A percentile compares a stretch with the other conserved stretches of the same genome.
Conservation (phyloP, 1,140 invertebrate genomes). For the Calephelis virginiensis region DNA sequence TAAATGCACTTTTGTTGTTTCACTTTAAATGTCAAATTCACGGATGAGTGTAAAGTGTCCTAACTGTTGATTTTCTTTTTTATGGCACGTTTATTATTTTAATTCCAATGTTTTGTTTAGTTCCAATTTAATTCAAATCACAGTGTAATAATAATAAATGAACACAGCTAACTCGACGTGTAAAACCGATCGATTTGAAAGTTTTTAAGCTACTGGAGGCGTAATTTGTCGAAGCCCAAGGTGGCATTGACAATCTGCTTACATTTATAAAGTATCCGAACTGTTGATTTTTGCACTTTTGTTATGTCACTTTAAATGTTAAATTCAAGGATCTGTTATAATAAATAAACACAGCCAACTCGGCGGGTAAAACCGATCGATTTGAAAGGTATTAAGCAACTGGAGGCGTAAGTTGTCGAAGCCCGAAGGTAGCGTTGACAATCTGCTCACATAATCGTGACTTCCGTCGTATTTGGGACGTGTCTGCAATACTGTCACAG, state of each 20-base stretch:
- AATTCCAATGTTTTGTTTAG: no score
- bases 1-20: no score
- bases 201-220: slow-evolving; percentile 48
- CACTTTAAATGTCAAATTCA: no score
- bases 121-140: no score
- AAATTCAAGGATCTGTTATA: no score
- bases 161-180: background rate
- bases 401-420: slow-evolving; percentile 37
- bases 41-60: no score
- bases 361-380: slow-evolving; percentile 41
- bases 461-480: slow-evolving; percentile 64
- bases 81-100: no score
- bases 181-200: slow-evolving; percentile 46
- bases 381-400: slow-evolving; percentile 45
- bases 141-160: background rate
- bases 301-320: no score
- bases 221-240: slow-evolving; percentile 29
- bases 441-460: slow-evolving; percentile 57
- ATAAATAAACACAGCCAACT: background rate
- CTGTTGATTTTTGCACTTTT: no score
- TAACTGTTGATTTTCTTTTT: no score
- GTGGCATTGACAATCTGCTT: slow-evolving; percentile 52
- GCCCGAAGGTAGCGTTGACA: slow-evolving; percentile 40
- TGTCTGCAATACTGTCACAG: slow-evolving; percentile 51
- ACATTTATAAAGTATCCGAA: slow-evolving; percentile 31